Conservation (phyloP, 2,888 invertebrate genomes). For the Eupithecia centaureata region DNA sequence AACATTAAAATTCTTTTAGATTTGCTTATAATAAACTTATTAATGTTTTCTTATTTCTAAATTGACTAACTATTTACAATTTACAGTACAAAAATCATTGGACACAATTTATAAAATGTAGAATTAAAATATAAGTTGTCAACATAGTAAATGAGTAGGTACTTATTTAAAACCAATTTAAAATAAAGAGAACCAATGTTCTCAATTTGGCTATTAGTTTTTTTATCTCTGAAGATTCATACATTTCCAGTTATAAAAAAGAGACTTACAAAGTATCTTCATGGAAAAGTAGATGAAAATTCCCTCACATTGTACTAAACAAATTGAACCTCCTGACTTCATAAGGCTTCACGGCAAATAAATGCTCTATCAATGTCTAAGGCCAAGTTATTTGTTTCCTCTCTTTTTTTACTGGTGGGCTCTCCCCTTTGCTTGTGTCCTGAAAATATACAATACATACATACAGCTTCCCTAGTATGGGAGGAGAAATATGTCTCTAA, state of each 20-base stretch:
- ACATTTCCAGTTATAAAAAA: not conserved
- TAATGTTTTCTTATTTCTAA: not conserved
- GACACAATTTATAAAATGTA: not conserved
- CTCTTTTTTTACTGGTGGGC: conserved; percentile 67
- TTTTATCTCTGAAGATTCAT: not conserved
- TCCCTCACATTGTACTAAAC: not conserved
- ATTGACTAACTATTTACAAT: conserved; percentile 1
- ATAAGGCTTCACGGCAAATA: not conserved
- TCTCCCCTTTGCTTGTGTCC: conserved; percentile 51
- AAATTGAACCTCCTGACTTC: not conserved
- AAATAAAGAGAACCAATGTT: too few relatives aligned
- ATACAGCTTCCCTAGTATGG: not conserved
- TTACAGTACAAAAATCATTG: not conserved
- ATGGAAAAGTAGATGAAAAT: not conserved
- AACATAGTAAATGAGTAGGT: not conserved
- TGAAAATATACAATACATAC: conserved; percentile 48
- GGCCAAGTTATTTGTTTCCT: conserved; percentile 74
- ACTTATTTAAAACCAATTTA: too few relatives aligned
- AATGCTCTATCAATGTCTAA: conserved; percentile 37
- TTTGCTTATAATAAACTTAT: not conserved
- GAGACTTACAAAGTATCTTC: not conserved
- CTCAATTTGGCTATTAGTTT: too few relatives aligned
- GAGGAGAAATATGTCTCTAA: too few relatives aligned
- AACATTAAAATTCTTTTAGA: conserved; percentile 4
- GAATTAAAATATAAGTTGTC: not conserved